Percentiles rank a stretch among this genome's conserved stretches.
These are phyloP conservation scores for Slavum lentiscoides DNA, from an alignment of 2,888 invertebrate species.

Conservation along the genomic window DNA sequence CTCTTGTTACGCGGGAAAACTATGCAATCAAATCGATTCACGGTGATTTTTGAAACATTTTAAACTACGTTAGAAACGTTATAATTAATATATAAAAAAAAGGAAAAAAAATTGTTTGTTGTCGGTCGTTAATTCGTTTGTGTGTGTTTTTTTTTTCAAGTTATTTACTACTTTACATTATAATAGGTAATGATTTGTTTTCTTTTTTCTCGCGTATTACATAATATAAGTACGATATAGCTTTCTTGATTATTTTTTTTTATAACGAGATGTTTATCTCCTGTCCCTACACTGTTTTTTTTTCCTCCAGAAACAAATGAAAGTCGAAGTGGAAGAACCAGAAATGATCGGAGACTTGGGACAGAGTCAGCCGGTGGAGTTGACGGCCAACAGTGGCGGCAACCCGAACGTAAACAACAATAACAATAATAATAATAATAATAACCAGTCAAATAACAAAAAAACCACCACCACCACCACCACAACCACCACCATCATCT, in stretches of 20 bases:
- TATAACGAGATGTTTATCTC: slow-evolving; percentile 11
- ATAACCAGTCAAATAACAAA: slow-evolving; percentile 35
- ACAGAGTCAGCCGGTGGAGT: slow-evolving; percentile 57
- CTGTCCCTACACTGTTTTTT: not conserved
- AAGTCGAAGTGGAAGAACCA: slow-evolving; percentile 58
- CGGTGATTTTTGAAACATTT: no score
- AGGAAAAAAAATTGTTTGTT: no score
- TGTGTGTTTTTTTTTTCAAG: no score
- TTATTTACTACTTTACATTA: no score
- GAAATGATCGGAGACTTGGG: slow-evolving; percentile 56
- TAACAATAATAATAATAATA: slow-evolving; percentile 46
- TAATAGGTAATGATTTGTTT: not conserved
- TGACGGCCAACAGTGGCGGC: slow-evolving; percentile 55
- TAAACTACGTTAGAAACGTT: no score
- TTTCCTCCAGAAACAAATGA: slow-evolving; percentile 54
- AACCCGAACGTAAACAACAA: slow-evolving; percentile 44
- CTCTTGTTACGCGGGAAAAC: no score
- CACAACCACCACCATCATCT: slow-evolving; percentile 42
- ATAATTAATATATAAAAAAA: no score
- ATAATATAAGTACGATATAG: not conserved
- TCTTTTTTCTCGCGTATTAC: not conserved
- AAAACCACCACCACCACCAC: not conserved
- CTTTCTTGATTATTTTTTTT: not conserved
- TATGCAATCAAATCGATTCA: no score
- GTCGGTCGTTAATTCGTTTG: no score